Percentiles rank a stretch among this genome's conserved stretches.
phyloP scores from a whole-genome alignment of 2,888 invertebrate genomes.

The Sarcophaga caerulescens region DNA sequence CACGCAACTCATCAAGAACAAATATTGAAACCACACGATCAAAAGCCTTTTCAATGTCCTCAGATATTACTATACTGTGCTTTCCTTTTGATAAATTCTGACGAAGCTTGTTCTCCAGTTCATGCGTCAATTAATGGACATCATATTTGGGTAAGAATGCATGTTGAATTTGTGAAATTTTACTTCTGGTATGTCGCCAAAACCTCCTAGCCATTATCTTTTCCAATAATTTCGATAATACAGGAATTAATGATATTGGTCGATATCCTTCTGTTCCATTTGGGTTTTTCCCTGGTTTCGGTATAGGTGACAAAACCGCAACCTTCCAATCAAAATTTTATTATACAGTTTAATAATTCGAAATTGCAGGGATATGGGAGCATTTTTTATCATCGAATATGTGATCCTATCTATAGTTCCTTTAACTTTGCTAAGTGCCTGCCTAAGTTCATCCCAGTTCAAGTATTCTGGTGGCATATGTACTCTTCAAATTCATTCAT shows the following conservation, averaged over 20 bases:
- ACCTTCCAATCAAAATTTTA: conserved; percentile 46
- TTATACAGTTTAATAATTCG: conserved; percentile 28
- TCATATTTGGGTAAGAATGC: conserved; percentile 31
- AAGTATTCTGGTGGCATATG: too few relatives aligned
- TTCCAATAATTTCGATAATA: too few relatives aligned
- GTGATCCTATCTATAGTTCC: conserved; percentile 15
- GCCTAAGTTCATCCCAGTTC: too few relatives aligned
- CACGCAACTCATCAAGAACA: conserved; percentile 6
- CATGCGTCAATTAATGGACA: conserved; percentile 21
- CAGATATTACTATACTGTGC: conserved; percentile 15
- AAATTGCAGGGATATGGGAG: too few relatives aligned
- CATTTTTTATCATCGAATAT: conserved; percentile 22
- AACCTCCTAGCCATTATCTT: conserved; percentile 1
- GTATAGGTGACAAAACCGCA: conserved; percentile 16
- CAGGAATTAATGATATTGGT: conserved; percentile 27
- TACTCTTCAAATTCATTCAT: too few relatives aligned
- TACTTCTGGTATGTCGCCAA: neutral
- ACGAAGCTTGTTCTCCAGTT: neutral
- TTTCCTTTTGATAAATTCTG: conserved; percentile 5
- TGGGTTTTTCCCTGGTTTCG: conserved; percentile 35
- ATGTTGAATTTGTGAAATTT: conserved; percentile 26
- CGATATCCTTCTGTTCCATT: conserved; percentile 19
- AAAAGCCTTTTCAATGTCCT: conserved; percentile 38
- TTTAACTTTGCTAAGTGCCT: neutral
- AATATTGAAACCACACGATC: conserved; percentile 13